phyloP scores from a whole-genome alignment of 1,140 invertebrate genomes.

The Drosophila saltans region DNA sequence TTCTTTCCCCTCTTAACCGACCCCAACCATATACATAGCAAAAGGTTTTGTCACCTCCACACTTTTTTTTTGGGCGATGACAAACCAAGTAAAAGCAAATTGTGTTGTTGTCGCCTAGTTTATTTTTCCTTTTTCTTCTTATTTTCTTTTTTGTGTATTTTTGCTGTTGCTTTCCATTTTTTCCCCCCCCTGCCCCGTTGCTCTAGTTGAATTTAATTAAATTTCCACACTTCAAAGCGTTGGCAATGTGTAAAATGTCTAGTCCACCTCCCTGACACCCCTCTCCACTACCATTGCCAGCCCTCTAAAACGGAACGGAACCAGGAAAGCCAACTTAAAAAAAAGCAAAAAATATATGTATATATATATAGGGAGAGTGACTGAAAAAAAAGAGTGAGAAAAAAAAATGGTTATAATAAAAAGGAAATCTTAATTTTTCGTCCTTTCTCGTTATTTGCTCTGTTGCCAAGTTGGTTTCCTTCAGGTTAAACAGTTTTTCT shows the following conservation, averaged over 20 bases:
- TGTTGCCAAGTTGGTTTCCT: slow-evolving; percentile 66
- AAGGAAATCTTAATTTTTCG: slow-evolving; percentile 77
- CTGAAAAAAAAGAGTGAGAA: not conserved
- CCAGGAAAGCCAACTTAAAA: slow-evolving; percentile 58
- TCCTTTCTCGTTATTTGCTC: slow-evolving; percentile 61
- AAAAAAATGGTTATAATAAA: slow-evolving; percentile 66
- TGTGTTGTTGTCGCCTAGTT: slow-evolving; percentile 79
- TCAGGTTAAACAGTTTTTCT: slow-evolving; percentile 69
- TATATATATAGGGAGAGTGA: not conserved
- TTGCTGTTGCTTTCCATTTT: slow-evolving; percentile 42
- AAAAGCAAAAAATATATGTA: slow-evolving; percentile 28
- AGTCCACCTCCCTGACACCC: slow-evolving; percentile 20
- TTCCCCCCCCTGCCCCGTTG: slow-evolving; percentile 5
- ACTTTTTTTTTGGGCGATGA: not conserved
- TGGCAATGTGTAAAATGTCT: slow-evolving; percentile 75
- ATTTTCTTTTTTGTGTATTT: slow-evolving; percentile 22
- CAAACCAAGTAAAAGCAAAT: slow-evolving; percentile 45
- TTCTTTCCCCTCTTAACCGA: slow-evolving; percentile 29
- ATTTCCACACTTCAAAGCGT: slow-evolving; percentile 78
- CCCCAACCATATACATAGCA: not conserved
- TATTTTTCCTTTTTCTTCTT: slow-evolving; percentile 39
- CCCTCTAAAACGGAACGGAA: slow-evolving; percentile 34
- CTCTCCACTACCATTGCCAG: not conserved
- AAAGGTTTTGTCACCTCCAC: too few species aligned
- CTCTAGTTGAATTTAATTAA: slow-evolving; percentile 78